These are phyloP conservation scores for Parascotia fuliginaria DNA, from an alignment of 2,888 invertebrate species.

Conservation along the genomic window DNA sequence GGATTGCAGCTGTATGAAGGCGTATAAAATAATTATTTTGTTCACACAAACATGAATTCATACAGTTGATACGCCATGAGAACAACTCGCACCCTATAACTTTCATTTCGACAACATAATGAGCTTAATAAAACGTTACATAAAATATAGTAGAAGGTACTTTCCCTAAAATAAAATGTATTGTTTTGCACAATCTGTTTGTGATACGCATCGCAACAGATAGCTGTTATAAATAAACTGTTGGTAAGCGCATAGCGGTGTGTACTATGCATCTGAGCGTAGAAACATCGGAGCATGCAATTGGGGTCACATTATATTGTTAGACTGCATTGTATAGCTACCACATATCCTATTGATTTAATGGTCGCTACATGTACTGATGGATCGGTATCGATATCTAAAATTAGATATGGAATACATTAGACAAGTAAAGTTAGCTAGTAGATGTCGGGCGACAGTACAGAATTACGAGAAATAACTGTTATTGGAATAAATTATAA, in stretches of 20 bases:
- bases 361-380: conserved; percentile 12
- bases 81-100: background rate
- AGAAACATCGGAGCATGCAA: conserved; percentile 46
- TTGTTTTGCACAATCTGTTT: background rate
- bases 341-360: conserved; percentile 45
- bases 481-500: background rate
- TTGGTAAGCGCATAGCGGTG: conserved; percentile 26
- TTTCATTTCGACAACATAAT: background rate
- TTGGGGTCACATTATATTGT: conserved; percentile 53
- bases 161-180: background rate
- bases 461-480: background rate
- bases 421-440: background rate
- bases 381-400: background rate
- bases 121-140: background rate
- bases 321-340: conserved; percentile 37
- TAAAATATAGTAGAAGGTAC: background rate
- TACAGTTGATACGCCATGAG: background rate
- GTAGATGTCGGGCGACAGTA: background rate
- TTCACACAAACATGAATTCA: too few relatives aligned
- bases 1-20: too few relatives aligned
- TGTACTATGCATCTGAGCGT: conserved; percentile 18
- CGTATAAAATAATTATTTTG: too few relatives aligned
- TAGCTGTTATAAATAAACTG: conserved; percentile 13
- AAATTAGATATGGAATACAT: background rate
- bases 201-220: conserved; percentile 4